These are phyloP conservation scores for Biston stratarius DNA, from an alignment of 2,888 invertebrate genomes.

Conservation along the genomic window DNA sequence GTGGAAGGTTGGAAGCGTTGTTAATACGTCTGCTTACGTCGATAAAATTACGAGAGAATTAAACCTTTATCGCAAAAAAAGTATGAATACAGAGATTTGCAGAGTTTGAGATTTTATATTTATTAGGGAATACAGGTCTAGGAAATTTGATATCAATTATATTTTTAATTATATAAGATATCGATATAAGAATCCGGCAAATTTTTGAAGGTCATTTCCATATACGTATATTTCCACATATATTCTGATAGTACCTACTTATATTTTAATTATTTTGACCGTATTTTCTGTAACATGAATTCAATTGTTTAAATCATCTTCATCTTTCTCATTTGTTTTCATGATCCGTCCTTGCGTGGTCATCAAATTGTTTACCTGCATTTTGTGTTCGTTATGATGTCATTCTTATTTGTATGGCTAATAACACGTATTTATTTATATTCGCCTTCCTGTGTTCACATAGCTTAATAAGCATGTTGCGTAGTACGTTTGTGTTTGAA, in stretches of 20 bases:
- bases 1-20: slow-evolving; percentile 24
- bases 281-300: too few species aligned
- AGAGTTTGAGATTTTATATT: not conserved
- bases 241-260: too few species aligned
- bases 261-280: too few species aligned
- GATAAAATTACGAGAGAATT: too few species aligned
- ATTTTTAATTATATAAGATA: too few species aligned
- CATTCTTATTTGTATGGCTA: not conserved
- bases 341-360: slow-evolving; percentile 3
- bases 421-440: not conserved
- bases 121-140: not conserved
- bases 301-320: too few species aligned
- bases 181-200: too few species aligned
- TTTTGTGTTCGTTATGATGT: not conserved
- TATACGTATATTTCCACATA: not conserved
- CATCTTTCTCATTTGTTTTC: not conserved
- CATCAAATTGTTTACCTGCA: not conserved
- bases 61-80: not conserved
- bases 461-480: slow-evolving; percentile 1
- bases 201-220: not conserved
- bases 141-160: not conserved
- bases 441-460: not conserved
- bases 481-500: not conserved
- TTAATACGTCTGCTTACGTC: slow-evolving; percentile 4
- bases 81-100: not conserved